Base-by-base conservation (phyloP, 1,140 invertebrate species). In the Triops longicaudatus region DNA sequence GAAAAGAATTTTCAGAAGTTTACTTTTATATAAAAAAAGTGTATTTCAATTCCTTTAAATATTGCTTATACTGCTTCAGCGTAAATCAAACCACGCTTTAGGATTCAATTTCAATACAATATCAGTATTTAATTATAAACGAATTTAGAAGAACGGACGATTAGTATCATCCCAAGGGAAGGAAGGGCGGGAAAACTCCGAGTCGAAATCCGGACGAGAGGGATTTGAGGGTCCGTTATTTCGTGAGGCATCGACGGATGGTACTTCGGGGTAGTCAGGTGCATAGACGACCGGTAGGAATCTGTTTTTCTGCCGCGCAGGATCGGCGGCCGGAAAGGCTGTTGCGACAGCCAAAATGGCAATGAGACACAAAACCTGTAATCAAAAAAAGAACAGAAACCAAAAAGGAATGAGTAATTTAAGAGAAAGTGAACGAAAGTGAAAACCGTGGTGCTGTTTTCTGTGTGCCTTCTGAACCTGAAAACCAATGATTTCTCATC, bases 381-480 rank as follows among this genome's bases (percentile, higher is more conserved):
- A 63, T 4, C 2, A 37, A 37, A 37, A 37, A 37, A 2, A 7
- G 2, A 37, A 37, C 7, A 2, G 7, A 7, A 37, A 37, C 2
- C 31, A 0, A 63, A 22, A 22, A 63, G 50, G 22, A 22, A 22
- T 63, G 22, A n/a, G 50, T 22, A 17, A 63, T 63, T 63, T 14
- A 63, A 63, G 50, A 63, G 50, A 63, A 63, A 63, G 50, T 63
- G 31, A 63, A 17, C 22, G 50, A 63, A 63, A 63, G 50, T 63
- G 9, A 63, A 63, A 63, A 17, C 22, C 50, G 22, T 22, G 14
- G 22, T n/a, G 50, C 17, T 1, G 3, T 63, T 63, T 63, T 63
- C 14, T 22, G n/a, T 63, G 10, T 22, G 50, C 9, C 22, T 63
- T 6, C 3, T 1, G 4, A 63, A 63, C 6, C 50, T 1, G 31